Evolutionary conservation across 2,113 vertebrate genomes (phyloP), one percentile per base, ranked within the genome.

Genomic region (Prinia subflava): DNA sequence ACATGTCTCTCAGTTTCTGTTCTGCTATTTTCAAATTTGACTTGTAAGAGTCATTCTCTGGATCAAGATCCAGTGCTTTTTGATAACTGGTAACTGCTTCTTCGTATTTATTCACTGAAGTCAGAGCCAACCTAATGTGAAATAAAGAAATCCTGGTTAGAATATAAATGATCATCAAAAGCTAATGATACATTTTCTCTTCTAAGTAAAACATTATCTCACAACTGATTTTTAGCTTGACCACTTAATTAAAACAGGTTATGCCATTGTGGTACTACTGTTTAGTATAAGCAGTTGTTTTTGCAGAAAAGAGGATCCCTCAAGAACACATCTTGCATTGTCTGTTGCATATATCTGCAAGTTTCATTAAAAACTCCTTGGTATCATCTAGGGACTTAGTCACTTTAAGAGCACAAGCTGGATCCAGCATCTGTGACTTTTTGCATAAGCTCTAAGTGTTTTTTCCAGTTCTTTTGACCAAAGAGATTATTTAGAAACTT

Each of bases 11-110:
- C 80, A 99, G 98, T 96, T 99, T 99, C 97, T 99, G 99, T 97
- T 99, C 99, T 57, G 99, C 99, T 52, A 99, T 98, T 98, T 99
- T 99, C 97, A 99, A 95, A 97, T 99, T 99, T 93, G 99, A 99
- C 78, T 99, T 99, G 93, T 99, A 99, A 30, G 99, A 99, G 84
- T 99, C 99, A 46, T 99, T 99, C 90, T 99, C 99, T 25, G 99
- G 99, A 94, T 99, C 99, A 87, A 99, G 97, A 87, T 99, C 99
- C 96, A 99, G 93, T 50, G 99, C 99, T 98, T 99, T 99, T 95
- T 99, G 99, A 65, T 99, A 99, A 98, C 98, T 99, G 64, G 98
- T 98, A 92, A 99, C 98, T 31, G 99, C 99, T 97, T 99, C 99
- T 94, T 99, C 98, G 37, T 99, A 99, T 94, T 99, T 99, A 98